Percentiles rank a stretch among this genome's conserved stretches.
Evolutionary conservation across 2,888 invertebrate species (phyloP).

Genomic region (Aleiodes testaceus): DNA sequence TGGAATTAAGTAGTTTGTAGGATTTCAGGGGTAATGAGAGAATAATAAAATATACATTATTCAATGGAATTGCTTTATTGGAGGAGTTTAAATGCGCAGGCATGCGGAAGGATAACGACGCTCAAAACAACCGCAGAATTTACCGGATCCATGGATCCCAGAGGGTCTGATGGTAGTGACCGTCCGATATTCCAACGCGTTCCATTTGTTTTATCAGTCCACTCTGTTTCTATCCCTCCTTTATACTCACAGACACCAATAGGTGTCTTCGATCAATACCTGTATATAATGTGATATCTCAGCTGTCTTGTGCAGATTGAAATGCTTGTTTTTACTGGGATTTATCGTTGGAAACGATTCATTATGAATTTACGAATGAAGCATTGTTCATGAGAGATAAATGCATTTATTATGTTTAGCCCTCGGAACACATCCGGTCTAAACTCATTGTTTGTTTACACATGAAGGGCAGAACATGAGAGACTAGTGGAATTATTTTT

Average conservation of each 20-base stretch:
- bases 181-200: conserved; percentile 38
- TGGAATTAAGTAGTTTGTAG: background rate
- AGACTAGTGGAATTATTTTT: conserved; percentile 30
- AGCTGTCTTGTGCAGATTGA: background rate
- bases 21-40: background rate
- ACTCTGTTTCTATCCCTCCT: conserved; percentile 42
- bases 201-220: conserved; percentile 51
- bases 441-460: conserved; percentile 61
- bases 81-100: conserved; percentile 31
- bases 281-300: background rate
- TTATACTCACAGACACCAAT: conserved; percentile 33
- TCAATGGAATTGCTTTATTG: conserved; percentile 28
- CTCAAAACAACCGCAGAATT: conserved; percentile 60
- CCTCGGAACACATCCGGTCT: conserved; percentile 38
- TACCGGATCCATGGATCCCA: conserved; percentile 51
- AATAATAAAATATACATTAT: conserved; percentile 9
- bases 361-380: no score
- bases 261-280: conserved; percentile 30
- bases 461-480: conserved; percentile 40
- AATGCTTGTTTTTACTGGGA: no score
- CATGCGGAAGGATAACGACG: conserved; percentile 41
- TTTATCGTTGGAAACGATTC: no score
- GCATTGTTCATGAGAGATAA: conserved; percentile 22
- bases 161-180: conserved; percentile 29
- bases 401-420: background rate